Base-by-base conservation (phyloP, 2,888 invertebrate genomes). In the Habroteleia sp. region DNA sequence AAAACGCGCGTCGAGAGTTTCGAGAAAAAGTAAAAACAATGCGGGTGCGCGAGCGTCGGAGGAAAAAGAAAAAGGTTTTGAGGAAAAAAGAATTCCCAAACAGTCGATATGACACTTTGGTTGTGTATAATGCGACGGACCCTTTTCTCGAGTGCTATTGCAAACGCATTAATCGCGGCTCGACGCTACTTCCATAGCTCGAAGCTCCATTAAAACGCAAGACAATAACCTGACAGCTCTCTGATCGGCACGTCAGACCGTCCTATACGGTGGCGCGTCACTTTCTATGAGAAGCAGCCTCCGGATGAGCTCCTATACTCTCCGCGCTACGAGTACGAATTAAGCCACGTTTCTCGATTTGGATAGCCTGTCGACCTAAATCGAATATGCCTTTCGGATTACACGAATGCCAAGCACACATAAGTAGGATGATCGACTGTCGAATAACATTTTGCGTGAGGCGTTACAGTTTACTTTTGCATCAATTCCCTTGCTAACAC, bases 151-250 rank as follows among this genome's bases (percentile, higher is more conserved):
- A 75, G 75, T 71, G 66, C 65, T 62, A 66, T 71, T 75, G 71
- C 58, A 54, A 77, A 66, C 44, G 69, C 71, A 80, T 86, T 85
- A 84, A 85, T 86, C 83, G 84, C 84, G 83, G 83, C 82, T 81
- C 80, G 82, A 65, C 81, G 71, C 76, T 79, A 79, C 84, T 85
- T 82, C 82, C 84, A 81, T 81, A 79, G 80, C 79, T 80, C 77
- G 76, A 82, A 85, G 85, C 85, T 86, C 86, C 83, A 86, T 85
- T 86, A 86, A 86, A 86, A 85, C 81, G 79, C 82, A 84, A 85
- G 86, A 86, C 86, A 86, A 86, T 86, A 86, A 86, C 83, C 81
- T 86, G 86, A 85, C 86, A 86, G 86, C 81, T 86, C 80, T 66
- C 71, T 84, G 86, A 86, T 86, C 84, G 84, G 84, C 83, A 80